phyloP scores from a whole-genome alignment of 2,888 invertebrate genomes.

The Argyresthia albistria region DNA sequence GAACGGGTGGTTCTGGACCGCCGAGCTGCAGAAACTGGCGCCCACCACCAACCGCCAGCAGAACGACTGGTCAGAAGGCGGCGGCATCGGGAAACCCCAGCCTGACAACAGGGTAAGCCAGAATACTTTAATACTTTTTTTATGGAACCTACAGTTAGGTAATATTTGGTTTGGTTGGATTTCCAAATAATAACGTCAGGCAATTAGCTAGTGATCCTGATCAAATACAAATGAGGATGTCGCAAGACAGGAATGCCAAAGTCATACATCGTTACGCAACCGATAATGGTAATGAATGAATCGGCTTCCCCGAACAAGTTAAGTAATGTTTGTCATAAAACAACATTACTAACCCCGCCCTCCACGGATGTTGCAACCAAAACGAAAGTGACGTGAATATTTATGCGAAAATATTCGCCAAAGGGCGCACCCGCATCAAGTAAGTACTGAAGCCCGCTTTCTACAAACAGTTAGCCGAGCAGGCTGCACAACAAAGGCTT shows the following conservation, averaged over 20 bases:
- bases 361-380: conserved; percentile 48
- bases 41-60: conserved; percentile 86
- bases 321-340: conserved; percentile 55
- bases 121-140: neutral
- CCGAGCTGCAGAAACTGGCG: conserved; percentile 86
- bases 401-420: conserved; percentile 65
- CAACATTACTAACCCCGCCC: conserved; percentile 10
- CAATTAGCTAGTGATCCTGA: no score
- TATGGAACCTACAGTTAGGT: neutral
- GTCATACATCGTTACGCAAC: neutral
- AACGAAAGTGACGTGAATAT: conserved; percentile 64
- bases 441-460: conserved; percentile 38
- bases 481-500: conserved; percentile 47
- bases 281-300: conserved; percentile 23
- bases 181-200: no score
- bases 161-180: no score
- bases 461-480: conserved; percentile 42
- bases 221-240: no score
- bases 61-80: conserved; percentile 91
- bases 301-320: conserved; percentile 41
- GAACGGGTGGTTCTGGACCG: conserved; percentile 96
- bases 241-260: neutral
- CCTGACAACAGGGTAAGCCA: conserved; percentile 83
- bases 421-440: conserved; percentile 66
- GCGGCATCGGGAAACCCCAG: conserved; percentile 89